These are phyloP conservation scores for Adrianichthys oophorus DNA, from an alignment of 2,797 vertebrate genomes.

Conservation along the genomic window DNA sequence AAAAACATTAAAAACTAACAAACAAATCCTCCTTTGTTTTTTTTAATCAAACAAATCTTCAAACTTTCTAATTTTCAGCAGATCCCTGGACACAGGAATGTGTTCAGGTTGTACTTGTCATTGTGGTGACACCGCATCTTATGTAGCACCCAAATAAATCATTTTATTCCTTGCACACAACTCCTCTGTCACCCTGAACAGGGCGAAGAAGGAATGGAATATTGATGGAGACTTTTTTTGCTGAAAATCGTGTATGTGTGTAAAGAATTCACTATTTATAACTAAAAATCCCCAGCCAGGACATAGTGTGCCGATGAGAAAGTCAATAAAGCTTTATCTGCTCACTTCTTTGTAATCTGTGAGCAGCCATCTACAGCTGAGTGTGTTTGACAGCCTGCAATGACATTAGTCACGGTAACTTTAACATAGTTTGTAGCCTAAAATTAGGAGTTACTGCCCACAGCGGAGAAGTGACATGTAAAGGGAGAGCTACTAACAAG, in stretches of 20 bases:
- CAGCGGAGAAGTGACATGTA: conserved; percentile 20
- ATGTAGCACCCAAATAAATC: neutral
- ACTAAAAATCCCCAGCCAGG: conserved; percentile 1
- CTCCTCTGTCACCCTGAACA: too few relatives aligned
- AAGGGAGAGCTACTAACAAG: conserved; percentile 15
- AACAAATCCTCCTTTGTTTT: too few relatives aligned
- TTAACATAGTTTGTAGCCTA: conserved; percentile 42
- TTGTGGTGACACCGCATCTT: neutral
- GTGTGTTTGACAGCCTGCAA: conserved; percentile 50
- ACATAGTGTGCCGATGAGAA: conserved; percentile 5
- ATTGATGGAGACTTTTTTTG: neutral
- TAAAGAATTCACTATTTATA: conserved; percentile 19
- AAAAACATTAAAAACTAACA: too few relatives aligned
- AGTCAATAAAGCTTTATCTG: conserved; percentile 39
- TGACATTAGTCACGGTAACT: conserved; percentile 55
- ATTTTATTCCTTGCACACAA: neutral
- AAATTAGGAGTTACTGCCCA: conserved; percentile 51
- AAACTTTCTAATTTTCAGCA: too few relatives aligned
- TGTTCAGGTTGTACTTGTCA: neutral
- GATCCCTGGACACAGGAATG: neutral
- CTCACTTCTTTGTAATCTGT: conserved; percentile 29
- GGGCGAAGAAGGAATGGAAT: neutral
- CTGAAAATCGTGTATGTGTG: conserved; percentile 9
- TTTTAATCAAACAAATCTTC: too few relatives aligned
- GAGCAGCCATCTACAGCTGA: conserved; percentile 37